These are phyloP conservation scores for Parambassis ranga DNA, from an alignment of 2,797 vertebrate genomes.

Conservation along the genomic window DNA sequence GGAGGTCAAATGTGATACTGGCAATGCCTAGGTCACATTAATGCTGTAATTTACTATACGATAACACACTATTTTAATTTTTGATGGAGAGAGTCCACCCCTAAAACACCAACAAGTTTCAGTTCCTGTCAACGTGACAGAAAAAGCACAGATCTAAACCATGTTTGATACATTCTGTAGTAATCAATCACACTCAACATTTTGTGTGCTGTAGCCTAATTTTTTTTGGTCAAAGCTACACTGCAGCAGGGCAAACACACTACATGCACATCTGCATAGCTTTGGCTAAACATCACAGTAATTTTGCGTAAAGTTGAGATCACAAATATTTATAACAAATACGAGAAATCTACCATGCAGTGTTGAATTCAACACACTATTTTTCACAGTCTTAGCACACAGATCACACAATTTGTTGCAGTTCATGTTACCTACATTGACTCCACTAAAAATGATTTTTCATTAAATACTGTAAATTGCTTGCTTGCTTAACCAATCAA, in stretches of 20 bases:
- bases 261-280: neutral
- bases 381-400: no score
- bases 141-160: conserved; percentile 12
- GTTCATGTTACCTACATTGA: neutral
- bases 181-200: conserved; percentile 14
- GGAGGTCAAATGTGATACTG: no score
- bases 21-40: neutral
- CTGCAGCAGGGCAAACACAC: neutral
- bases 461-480: neutral
- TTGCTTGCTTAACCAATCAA: no score
- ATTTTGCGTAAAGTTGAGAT: neutral
- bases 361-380: no score
- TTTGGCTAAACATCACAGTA: neutral
- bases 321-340: neutral
- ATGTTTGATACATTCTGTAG: neutral
- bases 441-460: neutral
- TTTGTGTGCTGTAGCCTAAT: neutral
- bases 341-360: neutral
- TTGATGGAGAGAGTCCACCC: neutral
- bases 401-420: neutral
- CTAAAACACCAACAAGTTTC: neutral
- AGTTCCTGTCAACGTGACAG: neutral
- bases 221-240: neutral
- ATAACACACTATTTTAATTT: neutral
- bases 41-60: neutral